phyloP scores from a whole-genome alignment of 2,113 vertebrate species.

The Condylura cristata region DNA sequence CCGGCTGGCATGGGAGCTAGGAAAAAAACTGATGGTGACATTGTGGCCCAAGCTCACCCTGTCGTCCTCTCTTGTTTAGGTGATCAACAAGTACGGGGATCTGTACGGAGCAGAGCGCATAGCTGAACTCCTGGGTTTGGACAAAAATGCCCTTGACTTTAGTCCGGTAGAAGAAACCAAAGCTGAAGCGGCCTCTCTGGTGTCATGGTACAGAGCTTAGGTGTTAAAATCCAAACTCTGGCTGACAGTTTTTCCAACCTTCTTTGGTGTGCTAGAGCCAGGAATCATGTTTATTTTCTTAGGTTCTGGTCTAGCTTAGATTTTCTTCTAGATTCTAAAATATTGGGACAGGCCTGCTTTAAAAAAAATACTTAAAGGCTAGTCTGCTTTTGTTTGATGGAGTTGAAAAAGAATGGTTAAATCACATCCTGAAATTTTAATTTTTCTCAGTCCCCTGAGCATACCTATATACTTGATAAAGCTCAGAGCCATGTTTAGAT shows the following conservation, averaged over 20 bases:
- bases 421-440: no score
- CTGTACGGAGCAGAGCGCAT: conserved; percentile 97
- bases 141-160: conserved; percentile 97
- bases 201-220: conserved; percentile 91
- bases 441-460: background rate
- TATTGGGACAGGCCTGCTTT: background rate
- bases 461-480: background rate
- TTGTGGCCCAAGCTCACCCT: background rate
- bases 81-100: conserved; percentile 98
- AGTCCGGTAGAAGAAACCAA: conserved; percentile 94
- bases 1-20: background rate
- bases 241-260: background rate
- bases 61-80: conserved; percentile 84
- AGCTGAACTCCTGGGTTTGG: conserved; percentile 96
- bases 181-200: conserved; percentile 93
- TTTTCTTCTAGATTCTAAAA: background rate
- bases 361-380: background rate
- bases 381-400: background rate
- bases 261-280: background rate
- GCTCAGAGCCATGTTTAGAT: conserved; percentile 46
- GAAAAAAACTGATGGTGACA: background rate
- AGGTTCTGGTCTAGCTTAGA: background rate
- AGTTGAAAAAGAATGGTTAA: conserved; percentile 38
- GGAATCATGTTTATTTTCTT: background rate
- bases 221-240: background rate